These are phyloP conservation scores for Fragum whitleyi DNA, from an alignment of 2,888 invertebrate genomes.

Conservation along the genomic window DNA sequence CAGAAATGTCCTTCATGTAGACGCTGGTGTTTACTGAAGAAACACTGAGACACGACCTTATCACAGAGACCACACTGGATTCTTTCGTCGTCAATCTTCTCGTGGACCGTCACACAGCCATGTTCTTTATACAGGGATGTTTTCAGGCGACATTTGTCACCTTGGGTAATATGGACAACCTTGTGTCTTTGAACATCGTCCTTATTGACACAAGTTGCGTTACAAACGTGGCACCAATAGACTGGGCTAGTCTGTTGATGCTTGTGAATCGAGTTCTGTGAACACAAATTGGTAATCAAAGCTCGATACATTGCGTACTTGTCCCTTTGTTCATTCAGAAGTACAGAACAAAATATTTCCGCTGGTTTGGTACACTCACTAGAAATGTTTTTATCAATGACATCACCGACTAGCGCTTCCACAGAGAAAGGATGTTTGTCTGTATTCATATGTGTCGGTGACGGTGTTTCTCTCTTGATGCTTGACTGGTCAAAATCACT, in stretches of 20 bases:
- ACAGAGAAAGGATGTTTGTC: conserved; percentile 53
- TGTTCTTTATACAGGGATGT: too few relatives aligned
- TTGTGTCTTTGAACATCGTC: too few relatives aligned
- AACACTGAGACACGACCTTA: conserved; percentile 53
- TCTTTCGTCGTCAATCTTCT: conserved; percentile 43
- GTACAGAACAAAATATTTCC: conserved; percentile 9
- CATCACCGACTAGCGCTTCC: too few relatives aligned
- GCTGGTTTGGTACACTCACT: too few relatives aligned
- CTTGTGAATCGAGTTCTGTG: neutral
- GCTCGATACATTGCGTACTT: too few relatives aligned
- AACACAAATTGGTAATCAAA: neutral
- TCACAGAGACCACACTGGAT: conserved; percentile 58
- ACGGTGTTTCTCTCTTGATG: neutral
- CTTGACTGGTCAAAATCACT: neutral
- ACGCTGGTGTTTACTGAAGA: conserved; percentile 60
- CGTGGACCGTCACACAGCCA: too few relatives aligned
- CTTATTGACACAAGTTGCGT: conserved; percentile 44
- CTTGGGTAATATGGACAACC: too few relatives aligned
- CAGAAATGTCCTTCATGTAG: too few relatives aligned
- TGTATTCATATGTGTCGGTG: neutral
- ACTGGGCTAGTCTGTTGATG: neutral
- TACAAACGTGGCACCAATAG: conserved; percentile 63
- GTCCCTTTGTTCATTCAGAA: neutral
- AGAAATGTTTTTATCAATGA: too few relatives aligned
- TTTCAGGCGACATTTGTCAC: too few relatives aligned